These are phyloP conservation scores for Bombus sibiricus DNA, from an alignment of 1,140 invertebrate species.

Conservation along the genomic window DNA sequence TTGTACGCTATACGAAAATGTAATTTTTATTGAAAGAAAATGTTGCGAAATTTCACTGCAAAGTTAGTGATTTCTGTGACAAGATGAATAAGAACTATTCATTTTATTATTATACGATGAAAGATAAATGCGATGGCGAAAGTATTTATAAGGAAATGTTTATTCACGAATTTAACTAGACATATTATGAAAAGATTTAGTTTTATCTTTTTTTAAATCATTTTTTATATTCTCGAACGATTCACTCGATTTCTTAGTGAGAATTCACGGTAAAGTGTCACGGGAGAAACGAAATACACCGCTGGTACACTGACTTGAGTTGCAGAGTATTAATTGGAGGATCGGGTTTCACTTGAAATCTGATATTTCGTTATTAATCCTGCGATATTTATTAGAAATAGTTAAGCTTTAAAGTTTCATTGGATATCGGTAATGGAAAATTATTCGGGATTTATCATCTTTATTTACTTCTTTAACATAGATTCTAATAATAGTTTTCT, in stretches of 20 bases:
- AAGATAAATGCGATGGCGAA: too few relatives aligned
- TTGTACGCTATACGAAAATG: too few relatives aligned
- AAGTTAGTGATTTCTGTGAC: too few relatives aligned
- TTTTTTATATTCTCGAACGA: background rate
- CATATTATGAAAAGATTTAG: too few relatives aligned
- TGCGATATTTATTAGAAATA: constrained; percentile 1
- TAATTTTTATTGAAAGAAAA: background rate
- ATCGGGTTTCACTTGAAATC: background rate
- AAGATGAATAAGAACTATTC: too few relatives aligned
- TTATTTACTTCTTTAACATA: too few relatives aligned
- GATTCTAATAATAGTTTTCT: too few relatives aligned
- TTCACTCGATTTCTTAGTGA: background rate
- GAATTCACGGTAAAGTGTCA: background rate
- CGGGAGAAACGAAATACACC: background rate
- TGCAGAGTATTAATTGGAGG: constrained; percentile 15
- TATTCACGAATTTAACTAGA: too few relatives aligned
- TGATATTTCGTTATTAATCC: constrained; percentile 17
- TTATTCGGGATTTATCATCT: background rate
- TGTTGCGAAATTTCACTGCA: background rate
- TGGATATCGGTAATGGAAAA: background rate
- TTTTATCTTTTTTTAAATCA: background rate
- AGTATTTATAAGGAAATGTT: too few relatives aligned
- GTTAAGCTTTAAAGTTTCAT: background rate
- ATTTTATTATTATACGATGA: too few relatives aligned
- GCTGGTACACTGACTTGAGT: background rate